phyloP scores from a whole-genome alignment of 37 sponge, comb jelly and placozoan species.

The Spongia lamella region DNA sequence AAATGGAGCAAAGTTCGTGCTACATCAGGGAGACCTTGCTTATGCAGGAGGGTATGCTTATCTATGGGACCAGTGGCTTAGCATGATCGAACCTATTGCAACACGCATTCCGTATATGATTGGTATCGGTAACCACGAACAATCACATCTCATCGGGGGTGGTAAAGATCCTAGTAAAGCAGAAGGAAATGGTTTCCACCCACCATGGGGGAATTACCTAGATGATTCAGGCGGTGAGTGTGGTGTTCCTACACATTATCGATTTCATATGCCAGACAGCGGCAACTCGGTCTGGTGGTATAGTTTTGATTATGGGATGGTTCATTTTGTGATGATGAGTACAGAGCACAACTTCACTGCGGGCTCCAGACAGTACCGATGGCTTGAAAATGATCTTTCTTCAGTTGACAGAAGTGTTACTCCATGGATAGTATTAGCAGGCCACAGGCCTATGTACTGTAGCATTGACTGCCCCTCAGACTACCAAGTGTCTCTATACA shows the following conservation, averaged over 20 bases:
- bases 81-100: slow-evolving; percentile 43
- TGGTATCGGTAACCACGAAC: slow-evolving; percentile 48
- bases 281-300: slow-evolving; percentile 74
- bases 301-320: slow-evolving; percentile 68
- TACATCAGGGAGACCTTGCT: slow-evolving; percentile 61
- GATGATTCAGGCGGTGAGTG: slow-evolving; percentile 73
- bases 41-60: slow-evolving; percentile 55
- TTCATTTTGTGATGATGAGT: slow-evolving; percentile 55
- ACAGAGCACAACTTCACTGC: slow-evolving; percentile 68
- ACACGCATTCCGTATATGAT: slow-evolving; percentile 38
- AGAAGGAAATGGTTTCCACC: slow-evolving; percentile 54
- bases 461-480: slow-evolving; percentile 27
- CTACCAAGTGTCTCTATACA: slow-evolving; percentile 17
- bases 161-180: slow-evolving; percentile 46
- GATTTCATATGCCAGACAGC: slow-evolving; percentile 65
- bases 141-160: slow-evolving; percentile 21
- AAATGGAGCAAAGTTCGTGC: slow-evolving; percentile 15
- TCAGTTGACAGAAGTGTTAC: slow-evolving; percentile 39
- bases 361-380: slow-evolving; percentile 53
- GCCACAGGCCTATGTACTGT: slow-evolving; percentile 67
- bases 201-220: slow-evolving; percentile 63
- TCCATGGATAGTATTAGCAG: slow-evolving; percentile 63
- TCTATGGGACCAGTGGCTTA: slow-evolving; percentile 59
- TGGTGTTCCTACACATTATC: slow-evolving; percentile 56
- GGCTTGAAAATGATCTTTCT: slow-evolving; percentile 67